phyloP scores from a whole-genome alignment of 1,140 invertebrate genomes.

The Drosophila biarmipes region DNA sequence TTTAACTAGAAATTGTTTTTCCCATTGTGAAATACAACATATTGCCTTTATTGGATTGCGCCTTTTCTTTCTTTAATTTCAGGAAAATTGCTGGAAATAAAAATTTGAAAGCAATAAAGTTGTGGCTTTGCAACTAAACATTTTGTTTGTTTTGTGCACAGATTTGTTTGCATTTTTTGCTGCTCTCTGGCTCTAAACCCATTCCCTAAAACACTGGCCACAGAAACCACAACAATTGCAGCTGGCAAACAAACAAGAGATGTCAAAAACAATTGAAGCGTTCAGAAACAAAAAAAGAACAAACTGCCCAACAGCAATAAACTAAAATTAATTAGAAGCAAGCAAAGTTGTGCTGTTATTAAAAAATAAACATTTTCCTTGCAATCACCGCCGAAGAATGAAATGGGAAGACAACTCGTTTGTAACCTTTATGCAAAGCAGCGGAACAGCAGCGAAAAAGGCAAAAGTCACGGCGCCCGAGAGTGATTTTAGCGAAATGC shows the following conservation, averaged over 20 bases:
- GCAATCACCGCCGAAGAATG: slow-evolving; percentile 30
- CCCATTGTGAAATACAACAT: not conserved
- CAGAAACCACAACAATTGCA: slow-evolving; percentile 64
- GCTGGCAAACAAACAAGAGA: slow-evolving; percentile 12
- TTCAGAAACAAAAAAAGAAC: slow-evolving; percentile 5
- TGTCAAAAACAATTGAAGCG: slow-evolving; percentile 32
- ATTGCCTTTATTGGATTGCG: not conserved
- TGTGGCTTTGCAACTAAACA: slow-evolving; percentile 2
- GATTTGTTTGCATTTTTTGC: slow-evolving; percentile 12
- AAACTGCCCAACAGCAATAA: slow-evolving; percentile 46
- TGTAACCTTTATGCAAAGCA: slow-evolving; percentile 50
- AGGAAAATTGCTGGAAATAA: not conserved
- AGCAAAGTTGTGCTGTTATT: slow-evolving; percentile 52
- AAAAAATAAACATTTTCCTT: slow-evolving; percentile 25
- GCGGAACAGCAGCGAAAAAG: slow-evolving; percentile 27
- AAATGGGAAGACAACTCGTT: slow-evolving; percentile 52
- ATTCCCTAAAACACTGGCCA: slow-evolving; percentile 33
- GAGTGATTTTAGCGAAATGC: slow-evolving; percentile 68
- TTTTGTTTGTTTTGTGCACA: not conserved
- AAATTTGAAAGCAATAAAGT: slow-evolving; percentile 13
- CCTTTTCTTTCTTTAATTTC: not conserved
- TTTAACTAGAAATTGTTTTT: not conserved
- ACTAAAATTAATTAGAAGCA: slow-evolving; percentile 66
- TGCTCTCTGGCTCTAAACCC: slow-evolving; percentile 3
- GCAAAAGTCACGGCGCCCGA: slow-evolving; percentile 34